phyloP scores from a whole-genome alignment of 2,888 invertebrate genomes.

The Xylota segnis region DNA sequence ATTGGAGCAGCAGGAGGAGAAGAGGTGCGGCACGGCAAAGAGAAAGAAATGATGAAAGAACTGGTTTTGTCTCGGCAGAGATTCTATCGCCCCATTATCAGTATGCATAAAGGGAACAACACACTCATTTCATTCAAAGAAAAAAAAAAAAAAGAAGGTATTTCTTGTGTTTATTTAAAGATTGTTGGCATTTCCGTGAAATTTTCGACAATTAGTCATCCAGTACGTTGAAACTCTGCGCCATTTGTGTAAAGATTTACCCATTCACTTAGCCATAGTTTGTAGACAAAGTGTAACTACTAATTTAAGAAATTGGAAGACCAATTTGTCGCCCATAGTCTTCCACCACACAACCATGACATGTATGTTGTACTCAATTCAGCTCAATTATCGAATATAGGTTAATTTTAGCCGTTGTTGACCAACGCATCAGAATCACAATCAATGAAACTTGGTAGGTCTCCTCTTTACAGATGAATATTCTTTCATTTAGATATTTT shows the following conservation, averaged over 20 bases:
- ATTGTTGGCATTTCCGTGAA: slow-evolving; percentile 35
- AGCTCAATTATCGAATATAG: slow-evolving; percentile 72
- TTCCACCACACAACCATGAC: slow-evolving; percentile 38
- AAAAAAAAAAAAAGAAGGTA: slow-evolving; percentile 30
- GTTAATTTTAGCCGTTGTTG: slow-evolving; percentile 45
- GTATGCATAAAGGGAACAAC: slow-evolving; percentile 20
- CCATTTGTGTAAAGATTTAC: slow-evolving; percentile 36
- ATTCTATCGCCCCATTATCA: slow-evolving; percentile 45
- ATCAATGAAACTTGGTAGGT: slow-evolving; percentile 30
- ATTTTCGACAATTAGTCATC: slow-evolving; percentile 51
- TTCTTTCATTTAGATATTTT: slow-evolving; percentile 17
- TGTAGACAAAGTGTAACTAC: slow-evolving; percentile 31
- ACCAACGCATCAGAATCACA: slow-evolving; percentile 30
- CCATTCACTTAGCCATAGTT: slow-evolving; percentile 35
- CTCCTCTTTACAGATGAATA: slow-evolving; percentile 30
- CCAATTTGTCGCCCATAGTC: slow-evolving; percentile 29
- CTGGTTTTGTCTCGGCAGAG: slow-evolving; percentile 61
- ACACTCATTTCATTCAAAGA: slow-evolving; percentile 20
- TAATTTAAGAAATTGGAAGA: slow-evolving; percentile 47
- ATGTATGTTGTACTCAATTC: slow-evolving; percentile 42
- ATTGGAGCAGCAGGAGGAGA: slow-evolving; percentile 22
- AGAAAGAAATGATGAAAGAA: slow-evolving; percentile 48
- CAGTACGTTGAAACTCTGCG: slow-evolving; percentile 49
- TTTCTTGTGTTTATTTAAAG: slow-evolving; percentile 27
- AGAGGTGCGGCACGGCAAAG: neutral